Base-by-base conservation (phyloP, 2,888 invertebrate genomes). In the Laothoe populi region DNA sequence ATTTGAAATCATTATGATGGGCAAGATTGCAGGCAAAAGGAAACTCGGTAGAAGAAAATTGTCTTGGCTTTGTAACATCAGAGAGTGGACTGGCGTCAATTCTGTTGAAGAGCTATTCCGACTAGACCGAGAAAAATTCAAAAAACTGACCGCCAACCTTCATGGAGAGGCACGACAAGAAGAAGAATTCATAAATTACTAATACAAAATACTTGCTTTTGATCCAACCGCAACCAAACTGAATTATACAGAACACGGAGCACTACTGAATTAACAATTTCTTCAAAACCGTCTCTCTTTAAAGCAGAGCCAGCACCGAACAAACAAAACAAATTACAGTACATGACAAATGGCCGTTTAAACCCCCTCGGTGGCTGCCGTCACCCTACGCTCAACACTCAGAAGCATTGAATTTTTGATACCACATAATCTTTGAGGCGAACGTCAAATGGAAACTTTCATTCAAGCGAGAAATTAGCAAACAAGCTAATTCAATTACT, bases 401-500 rank as follows among this genome's bases (percentile, higher is more conserved):
- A 64, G 63, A 62, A 66, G 61, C 59, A 68, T 63, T 64, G 49
- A 66, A 68, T 68, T 57, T 68, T 64, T 65, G 61, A 64, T 71
- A 61, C 58, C 57, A 40, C 63, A 68, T 57, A 62, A 64, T 62
- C 49, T 35, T 57, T 24, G 8, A 42, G 24, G 57, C 53, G 58
- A 53, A 61, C 11, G 42, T 31, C 19, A 26, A 23, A 48, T 21
- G 26, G n/a, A 31, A 16, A 13, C 26, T 26, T 31, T 53, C 53
- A 45, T 63, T 48, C 23, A 46, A 35, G 16, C 59, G 38, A 31
- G 49, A 65, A 71, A 71, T 71, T 66, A 70, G 69, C 64, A 67
- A 74, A 72, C 69, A 73, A 60, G 62, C 63, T 67, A 64, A 72
- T 74, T 71, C 65, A 57, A 69, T 71, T 69, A 64, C 63, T 66